A percentile compares a stretch with the other conserved stretches of the same genome.
Evolutionary conservation across 2,797 vertebrate genomes (phyloP).

Genomic region (Neopelma chrysocephalum): DNA sequence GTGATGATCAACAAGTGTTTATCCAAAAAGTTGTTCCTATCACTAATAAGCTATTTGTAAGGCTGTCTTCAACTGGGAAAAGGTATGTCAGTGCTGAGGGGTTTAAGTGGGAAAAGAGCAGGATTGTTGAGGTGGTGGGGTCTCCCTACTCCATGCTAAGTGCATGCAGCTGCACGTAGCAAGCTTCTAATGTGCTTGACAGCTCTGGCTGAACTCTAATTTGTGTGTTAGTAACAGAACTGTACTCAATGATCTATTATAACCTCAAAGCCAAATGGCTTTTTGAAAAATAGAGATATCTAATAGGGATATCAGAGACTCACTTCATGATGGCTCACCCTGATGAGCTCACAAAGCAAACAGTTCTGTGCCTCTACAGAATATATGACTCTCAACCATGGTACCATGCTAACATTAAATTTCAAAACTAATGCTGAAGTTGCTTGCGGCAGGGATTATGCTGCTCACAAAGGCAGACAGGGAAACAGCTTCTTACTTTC

Average conservation of each 20-base stretch:
- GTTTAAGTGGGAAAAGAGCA: not conserved
- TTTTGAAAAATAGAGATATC: not conserved
- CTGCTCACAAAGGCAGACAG: not conserved
- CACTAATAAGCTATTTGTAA: slow-evolving; percentile 95
- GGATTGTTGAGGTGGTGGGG: not conserved
- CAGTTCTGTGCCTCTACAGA: not conserved
- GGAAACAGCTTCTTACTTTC: not conserved
- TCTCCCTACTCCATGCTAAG: not conserved
- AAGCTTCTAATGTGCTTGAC: not conserved
- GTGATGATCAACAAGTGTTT: slow-evolving; percentile 98
- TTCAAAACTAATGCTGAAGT: not conserved
- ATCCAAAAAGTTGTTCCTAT: slow-evolving; percentile 99
- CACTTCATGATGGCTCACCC: not conserved
- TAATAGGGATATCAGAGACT: not conserved
- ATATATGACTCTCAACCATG: not conserved
- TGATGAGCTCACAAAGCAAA: not conserved
- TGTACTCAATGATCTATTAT: not conserved
- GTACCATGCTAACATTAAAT: not conserved
- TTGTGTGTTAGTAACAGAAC: not conserved
- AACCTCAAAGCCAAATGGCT: not conserved
- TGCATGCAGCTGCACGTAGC: not conserved
- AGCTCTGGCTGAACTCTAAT: not conserved
- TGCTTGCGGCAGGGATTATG: not conserved
- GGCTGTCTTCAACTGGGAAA: slow-evolving; percentile 97
- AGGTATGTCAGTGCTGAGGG: slow-evolving; percentile 74